These are phyloP conservation scores for Andricus grossulariae DNA, from an alignment of 1,140 invertebrate genomes.

Conservation along the genomic window DNA sequence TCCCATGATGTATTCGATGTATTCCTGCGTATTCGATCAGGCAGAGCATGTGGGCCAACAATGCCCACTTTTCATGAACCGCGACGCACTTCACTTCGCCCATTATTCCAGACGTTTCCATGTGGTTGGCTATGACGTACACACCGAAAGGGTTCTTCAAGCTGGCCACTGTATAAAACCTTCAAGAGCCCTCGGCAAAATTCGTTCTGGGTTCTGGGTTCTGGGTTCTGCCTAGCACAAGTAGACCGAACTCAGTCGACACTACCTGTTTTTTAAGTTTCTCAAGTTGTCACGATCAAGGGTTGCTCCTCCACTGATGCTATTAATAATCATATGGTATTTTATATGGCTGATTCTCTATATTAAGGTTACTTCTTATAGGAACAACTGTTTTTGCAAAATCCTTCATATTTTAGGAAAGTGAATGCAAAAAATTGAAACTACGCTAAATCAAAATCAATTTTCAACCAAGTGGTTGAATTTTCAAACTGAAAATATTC, in stretches of 20 bases:
- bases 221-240: neutral
- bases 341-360: no score
- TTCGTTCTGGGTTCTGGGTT: slow-evolving; percentile 18
- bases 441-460: no score
- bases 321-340: no score
- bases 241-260: slow-evolving; percentile 34
- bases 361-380: no score
- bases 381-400: no score
- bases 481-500: no score
- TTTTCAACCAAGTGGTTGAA: no score
- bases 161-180: slow-evolving; percentile 34
- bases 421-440: no score
- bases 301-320: no score
- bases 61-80: slow-evolving; percentile 67
- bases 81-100: slow-evolving; percentile 67
- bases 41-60: slow-evolving; percentile 72
- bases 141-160: slow-evolving; percentile 42
- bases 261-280: slow-evolving; percentile 34
- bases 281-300: slow-evolving; percentile 8
- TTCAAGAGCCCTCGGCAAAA: slow-evolving; percentile 30
- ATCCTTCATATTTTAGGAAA: no score
- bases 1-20: slow-evolving; percentile 54
- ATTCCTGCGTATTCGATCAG: slow-evolving; percentile 63
- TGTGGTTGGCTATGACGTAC: slow-evolving; percentile 49
- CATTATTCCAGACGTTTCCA: slow-evolving; percentile 65